Conservation (phyloP, 2,888 invertebrate species). For the Argyresthia goedartella region DNA sequence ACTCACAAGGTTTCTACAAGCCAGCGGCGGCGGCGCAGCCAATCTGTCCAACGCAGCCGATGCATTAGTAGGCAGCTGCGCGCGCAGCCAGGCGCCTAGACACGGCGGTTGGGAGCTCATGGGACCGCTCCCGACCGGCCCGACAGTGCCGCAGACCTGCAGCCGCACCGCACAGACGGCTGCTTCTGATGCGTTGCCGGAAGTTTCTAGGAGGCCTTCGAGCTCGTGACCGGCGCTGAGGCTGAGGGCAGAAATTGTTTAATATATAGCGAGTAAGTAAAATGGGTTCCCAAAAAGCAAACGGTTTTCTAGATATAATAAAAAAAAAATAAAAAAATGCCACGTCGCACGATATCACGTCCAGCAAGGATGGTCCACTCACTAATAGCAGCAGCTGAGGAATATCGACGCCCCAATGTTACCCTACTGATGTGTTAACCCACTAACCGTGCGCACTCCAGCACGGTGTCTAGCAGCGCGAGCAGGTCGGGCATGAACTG, state of each 20-base stretch:
- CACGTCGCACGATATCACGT: too few species aligned
- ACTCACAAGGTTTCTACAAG: constrained; percentile 36
- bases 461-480: constrained; percentile 73
- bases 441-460: constrained; percentile 72
- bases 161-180: constrained; percentile 39
- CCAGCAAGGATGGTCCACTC: too few species aligned
- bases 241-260: constrained; percentile 18
- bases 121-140: constrained; percentile 14
- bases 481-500: constrained; percentile 77
- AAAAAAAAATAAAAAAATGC: too few species aligned
- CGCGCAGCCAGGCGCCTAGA: constrained; percentile 48
- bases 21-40: constrained; percentile 36
- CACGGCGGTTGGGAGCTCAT: constrained; percentile 33
- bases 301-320: too few species aligned
- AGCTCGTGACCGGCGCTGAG: constrained; percentile 48
- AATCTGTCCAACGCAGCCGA: constrained; percentile 41
- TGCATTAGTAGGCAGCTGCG: constrained; percentile 40
- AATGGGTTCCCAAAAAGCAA: too few species aligned
- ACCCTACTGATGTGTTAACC: constrained; percentile 22
- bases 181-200: constrained; percentile 27
- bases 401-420: not conserved
- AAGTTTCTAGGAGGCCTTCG: constrained; percentile 31
- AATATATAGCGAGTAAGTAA: too few species aligned
- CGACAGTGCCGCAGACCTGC: constrained; percentile 28
- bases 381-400: too few species aligned